Evolutionary conservation across 2,888 invertebrate genomes (phyloP), one percentile per base, ranked within the genome.

Genomic region (Catocala sponsa): DNA sequence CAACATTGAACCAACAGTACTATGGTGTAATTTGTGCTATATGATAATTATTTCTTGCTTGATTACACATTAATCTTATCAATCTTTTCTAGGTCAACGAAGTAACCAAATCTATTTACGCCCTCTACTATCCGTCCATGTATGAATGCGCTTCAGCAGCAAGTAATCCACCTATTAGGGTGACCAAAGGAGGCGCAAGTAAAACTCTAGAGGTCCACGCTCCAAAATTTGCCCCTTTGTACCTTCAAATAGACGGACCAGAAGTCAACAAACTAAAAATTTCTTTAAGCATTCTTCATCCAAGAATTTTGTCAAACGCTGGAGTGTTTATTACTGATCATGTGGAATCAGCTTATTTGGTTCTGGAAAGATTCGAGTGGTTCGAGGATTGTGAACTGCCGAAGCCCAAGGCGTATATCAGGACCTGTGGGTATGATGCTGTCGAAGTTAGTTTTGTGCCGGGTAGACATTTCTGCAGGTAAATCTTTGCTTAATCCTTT

Each of bases 401-500:
- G 0, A 56, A 67, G 0, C 80, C 85, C 0, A 88, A 86, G 42
- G 89, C 82, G 0, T 92, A 74, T 80, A 49, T 92, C 0, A 62
- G 72, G 11, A 91, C 93, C 0, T 73, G 78, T 44, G 87, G 89
- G 0, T 94, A 92, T 59, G 82, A 86, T 55, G 70, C 87, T 4
- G 78, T 88, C 15, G 87, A 92, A 72, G 72, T 91, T 0, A 65
- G 64, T 0, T 86, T 93, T 65, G 50, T 63, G 1, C 91, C 92
- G 0, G 94, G 94, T 43, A 87, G 94, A 76, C 92, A 94, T 81
- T 86, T 84, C 78, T 93, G 88, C 77, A 90, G 93, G 94, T 91
- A 57, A 52, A 57, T 53, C n/a, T 12, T 38, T 25, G 10, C 44
- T 13, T 13, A 38, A 38, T 7, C 35, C 35, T 38, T 25, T 25